Conservation (phyloP, 2,888 invertebrate genomes). For the Physocephala rufipes region DNA sequence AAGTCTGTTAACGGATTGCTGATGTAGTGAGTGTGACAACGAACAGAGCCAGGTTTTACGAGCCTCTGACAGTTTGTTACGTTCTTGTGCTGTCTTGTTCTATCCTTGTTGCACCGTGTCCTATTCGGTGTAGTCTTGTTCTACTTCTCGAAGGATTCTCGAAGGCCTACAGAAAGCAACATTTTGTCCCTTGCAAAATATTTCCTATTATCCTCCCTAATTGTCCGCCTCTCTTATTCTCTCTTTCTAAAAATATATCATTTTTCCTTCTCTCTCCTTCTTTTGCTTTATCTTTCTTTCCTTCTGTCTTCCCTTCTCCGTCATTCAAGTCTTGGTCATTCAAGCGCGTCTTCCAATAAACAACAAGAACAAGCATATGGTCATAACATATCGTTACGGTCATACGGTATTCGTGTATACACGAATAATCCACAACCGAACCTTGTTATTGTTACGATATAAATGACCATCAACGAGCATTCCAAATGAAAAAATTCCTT, state of each 20-base stretch:
- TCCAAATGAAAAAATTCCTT: conserved; percentile 14
- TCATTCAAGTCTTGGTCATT: background rate
- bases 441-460: background rate
- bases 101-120: no score
- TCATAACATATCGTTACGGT: background rate
- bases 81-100: background rate
- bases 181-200: no score
- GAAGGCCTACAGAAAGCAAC: no score
- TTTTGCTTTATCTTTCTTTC: background rate
- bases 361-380: no score
- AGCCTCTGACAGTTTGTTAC: background rate
- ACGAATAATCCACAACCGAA: background rate
- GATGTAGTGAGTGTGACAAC: background rate
- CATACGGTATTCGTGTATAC: background rate
- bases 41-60: background rate
- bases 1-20: conserved; percentile 23
- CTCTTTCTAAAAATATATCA: no score
- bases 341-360: background rate
- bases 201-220: no score
- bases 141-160: no score
- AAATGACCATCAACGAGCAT: background rate
- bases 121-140: no score
- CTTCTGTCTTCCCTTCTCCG: no score
- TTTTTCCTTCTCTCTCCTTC: no score
- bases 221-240: no score